Conservation (phyloP, 1,140 invertebrate genomes). For the Pissodes strobi region DNA sequence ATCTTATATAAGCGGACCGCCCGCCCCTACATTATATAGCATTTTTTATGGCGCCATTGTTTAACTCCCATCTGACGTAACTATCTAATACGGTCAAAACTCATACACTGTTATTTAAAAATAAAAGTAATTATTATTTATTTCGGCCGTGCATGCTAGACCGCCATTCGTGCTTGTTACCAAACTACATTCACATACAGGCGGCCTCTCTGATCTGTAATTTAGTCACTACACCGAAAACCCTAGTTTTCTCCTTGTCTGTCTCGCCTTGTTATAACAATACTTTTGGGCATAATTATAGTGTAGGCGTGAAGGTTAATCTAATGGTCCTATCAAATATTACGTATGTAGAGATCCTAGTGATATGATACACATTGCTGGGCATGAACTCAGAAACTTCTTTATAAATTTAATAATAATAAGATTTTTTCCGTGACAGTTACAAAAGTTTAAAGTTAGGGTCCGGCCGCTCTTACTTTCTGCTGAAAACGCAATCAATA, state of each 20-base stretch:
- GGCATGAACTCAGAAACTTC: too few relatives aligned
- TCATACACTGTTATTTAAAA: constrained; percentile 21
- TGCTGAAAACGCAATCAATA: too few relatives aligned
- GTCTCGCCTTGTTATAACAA: constrained; percentile 1
- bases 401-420: too few relatives aligned
- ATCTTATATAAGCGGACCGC: too few relatives aligned
- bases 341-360: constrained; percentile 11
- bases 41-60: constrained; percentile 17
- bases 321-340: constrained; percentile 11
- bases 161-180: constrained; percentile 20
- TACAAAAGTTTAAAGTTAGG: too few relatives aligned
- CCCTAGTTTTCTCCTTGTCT: constrained; percentile 20
- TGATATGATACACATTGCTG: not conserved
- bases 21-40: not conserved
- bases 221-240: constrained; percentile 26
- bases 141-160: constrained; percentile 18
- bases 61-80: constrained; percentile 16
- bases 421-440: too few relatives aligned
- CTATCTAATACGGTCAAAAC: not conserved
- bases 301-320: constrained; percentile 24
- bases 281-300: constrained; percentile 27
- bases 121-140: constrained; percentile 30
- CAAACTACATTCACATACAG: constrained; percentile 6
- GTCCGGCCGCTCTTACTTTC: too few relatives aligned
- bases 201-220: constrained; percentile 24